Evolutionary conservation across 2,888 invertebrate genomes (phyloP), one percentile per base, ranked within the genome.

Genomic region (Amphipyra berbera): DNA sequence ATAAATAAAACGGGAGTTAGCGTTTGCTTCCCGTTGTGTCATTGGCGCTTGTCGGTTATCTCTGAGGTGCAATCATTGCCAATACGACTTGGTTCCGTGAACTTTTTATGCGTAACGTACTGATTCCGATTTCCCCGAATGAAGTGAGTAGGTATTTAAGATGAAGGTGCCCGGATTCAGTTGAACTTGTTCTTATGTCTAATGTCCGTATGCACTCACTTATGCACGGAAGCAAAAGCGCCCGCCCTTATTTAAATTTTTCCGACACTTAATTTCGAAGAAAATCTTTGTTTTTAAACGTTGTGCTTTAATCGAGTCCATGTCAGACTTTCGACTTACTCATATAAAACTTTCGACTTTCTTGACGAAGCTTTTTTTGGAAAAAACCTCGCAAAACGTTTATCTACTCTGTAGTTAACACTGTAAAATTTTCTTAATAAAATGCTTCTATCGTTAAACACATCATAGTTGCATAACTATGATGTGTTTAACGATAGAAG

Each of bases 1-100:
- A 95, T 91, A 94, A 94, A 94, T 94, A 94, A 85, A 90, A 84
- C 88, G 78, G 83, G 82, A 81, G 84, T 79, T 78, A 79, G 82
- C 69, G 74, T 83, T 84, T 79, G 84, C 85, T 88, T 88, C 86
- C 88, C 88, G 89, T 84, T 86, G 89, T 92, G 90, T 91, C 91
- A 92, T 90, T 86, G 77, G 74, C 65, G 68, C 73, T 67, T 70
- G 70, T 49, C 66, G 56, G 71, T 75, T 75, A 81, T 76, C 76
- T 79, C 61, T 57, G 62, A 68, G 67, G 57, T 45, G 46, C 66
- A 72, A 70, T 77, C 65, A 74, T 61, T 73, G 76, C 78, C 76
- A 74, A 80, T 66, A 67, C 54, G 48, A 60, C 59, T 73, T 64
- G 40, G 61, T 81, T 81, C 81, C 58, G 64, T 75, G 81, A 82